A percentile compares a stretch with the other conserved stretches of the same genome.
These are phyloP conservation scores for Bruchidius siliquastri DNA, from an alignment of 2,888 invertebrate species.

Conservation along the genomic window DNA sequence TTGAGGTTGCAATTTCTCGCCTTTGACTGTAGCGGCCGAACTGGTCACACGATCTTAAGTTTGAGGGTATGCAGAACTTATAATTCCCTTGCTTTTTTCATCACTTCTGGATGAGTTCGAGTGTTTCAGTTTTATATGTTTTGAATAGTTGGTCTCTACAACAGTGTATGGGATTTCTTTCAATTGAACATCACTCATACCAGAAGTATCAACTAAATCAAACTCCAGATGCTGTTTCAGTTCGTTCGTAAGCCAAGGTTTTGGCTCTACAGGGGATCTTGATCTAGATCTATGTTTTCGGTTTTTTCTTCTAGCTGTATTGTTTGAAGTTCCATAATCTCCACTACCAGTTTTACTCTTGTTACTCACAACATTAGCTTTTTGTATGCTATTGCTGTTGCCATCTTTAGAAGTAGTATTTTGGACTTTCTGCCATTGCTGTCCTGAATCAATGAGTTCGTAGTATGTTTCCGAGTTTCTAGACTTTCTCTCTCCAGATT, in stretches of 20 bases:
- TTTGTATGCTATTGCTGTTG: conserved; percentile 56
- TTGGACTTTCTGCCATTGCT: conserved; percentile 85
- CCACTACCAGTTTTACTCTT: conserved; percentile 38
- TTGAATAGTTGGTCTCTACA: conserved; percentile 66
- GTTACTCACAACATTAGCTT: conserved; percentile 65
- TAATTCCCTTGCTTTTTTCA: conserved; percentile 51
- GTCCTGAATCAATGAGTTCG: conserved; percentile 81
- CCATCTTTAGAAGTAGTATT: conserved; percentile 49
- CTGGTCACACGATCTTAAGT: conserved; percentile 36
- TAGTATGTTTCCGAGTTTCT: conserved; percentile 41
- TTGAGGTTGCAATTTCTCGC: too few species aligned
- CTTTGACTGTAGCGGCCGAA: too few species aligned
- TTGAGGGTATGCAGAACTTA: conserved; percentile 46
- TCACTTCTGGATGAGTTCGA: conserved; percentile 22
- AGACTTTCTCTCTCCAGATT: conserved; percentile 37
- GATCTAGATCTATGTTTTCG: conserved; percentile 46
- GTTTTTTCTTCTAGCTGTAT: conserved; percentile 25
- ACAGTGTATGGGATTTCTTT: conserved; percentile 86
- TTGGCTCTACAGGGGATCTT: conserved; percentile 67
- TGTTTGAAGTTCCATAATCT: conserved; percentile 14
- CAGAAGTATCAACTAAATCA: conserved; percentile 80
- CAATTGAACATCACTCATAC: conserved; percentile 83
- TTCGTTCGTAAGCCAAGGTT: conserved; percentile 66
- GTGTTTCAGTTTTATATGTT: conserved; percentile 54
- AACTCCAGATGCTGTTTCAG: conserved; percentile 83